Conservation (phyloP, 2,113 vertebrate species). For the Paralichthys olivaceus region DNA sequence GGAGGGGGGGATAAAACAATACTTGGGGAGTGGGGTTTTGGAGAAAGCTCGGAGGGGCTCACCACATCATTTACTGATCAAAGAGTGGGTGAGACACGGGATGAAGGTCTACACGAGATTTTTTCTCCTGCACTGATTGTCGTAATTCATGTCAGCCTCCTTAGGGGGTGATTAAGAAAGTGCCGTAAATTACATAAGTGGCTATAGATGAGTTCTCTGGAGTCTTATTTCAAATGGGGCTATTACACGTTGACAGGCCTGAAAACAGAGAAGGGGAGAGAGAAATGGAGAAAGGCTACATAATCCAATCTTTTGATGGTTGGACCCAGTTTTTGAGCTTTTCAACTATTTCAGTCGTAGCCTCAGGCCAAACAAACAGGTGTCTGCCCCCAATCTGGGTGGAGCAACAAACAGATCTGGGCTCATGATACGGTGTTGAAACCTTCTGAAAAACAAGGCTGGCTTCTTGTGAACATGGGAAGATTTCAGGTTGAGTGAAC, state of each 20-base stretch:
- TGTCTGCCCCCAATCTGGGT: constrained; percentile 53
- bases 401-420: constrained; percentile 49
- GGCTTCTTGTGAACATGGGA: constrained; percentile 16
- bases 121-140: constrained; percentile 35
- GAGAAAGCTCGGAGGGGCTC: not conserved
- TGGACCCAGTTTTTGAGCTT: constrained; percentile 28
- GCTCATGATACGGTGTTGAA: constrained; percentile 33
- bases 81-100: constrained; percentile 40
- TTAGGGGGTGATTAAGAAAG: constrained; percentile 49
- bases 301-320: constrained; percentile 42
- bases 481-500: not conserved
- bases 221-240: constrained; percentile 54
- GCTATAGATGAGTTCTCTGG: constrained; percentile 40
- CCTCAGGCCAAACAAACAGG: constrained; percentile 66
- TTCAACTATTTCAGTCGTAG: constrained; percentile 8
- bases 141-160: constrained; percentile 59
- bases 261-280: constrained; percentile 30
- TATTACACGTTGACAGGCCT: constrained; percentile 36
- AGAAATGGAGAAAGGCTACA: constrained; percentile 14
- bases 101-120: constrained; percentile 43
- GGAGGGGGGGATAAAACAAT: not conserved
- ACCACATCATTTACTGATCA: constrained; percentile 45
- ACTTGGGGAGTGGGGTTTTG: not conserved
- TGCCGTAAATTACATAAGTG: constrained; percentile 62
- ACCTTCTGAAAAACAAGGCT: constrained; percentile 33